Percentiles rank a stretch among this genome's conserved stretches.
Conservation (phyloP, 2,113 vertebrate genomes). For the Hylia prasina region DNA sequence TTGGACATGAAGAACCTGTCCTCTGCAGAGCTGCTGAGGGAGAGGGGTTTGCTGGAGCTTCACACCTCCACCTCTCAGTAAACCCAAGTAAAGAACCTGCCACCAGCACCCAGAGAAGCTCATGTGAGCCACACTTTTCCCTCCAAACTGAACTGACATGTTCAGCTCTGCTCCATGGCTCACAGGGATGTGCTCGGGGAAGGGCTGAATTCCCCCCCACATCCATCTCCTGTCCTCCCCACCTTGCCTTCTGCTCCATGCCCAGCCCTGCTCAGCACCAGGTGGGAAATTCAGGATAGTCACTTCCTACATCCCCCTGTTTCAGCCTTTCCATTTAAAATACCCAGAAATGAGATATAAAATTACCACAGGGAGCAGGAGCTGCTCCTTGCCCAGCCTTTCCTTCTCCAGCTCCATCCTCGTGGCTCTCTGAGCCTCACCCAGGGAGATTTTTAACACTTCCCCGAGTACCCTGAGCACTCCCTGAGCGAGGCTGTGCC, state of each 20-base stretch:
- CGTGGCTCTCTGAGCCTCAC: neutral
- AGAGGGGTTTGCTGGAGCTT: neutral
- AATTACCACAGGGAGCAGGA: rapidly evolving
- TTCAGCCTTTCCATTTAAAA: rapidly evolving
- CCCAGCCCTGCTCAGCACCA: neutral
- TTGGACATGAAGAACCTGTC: no score
- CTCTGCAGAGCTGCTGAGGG: neutral
- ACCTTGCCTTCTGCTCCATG: neutral
- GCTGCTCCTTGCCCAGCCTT: neutral
- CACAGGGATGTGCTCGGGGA: rapidly evolving
- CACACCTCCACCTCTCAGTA: neutral
- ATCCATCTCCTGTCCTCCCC: neutral
- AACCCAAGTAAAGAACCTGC: neutral
- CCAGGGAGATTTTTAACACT: neutral
- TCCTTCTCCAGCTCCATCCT: rapidly evolving
- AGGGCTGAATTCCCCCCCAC: neutral
- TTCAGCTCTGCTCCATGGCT: neutral
- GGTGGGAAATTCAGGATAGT: neutral
- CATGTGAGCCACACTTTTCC: neutral
- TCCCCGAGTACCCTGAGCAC: neutral
- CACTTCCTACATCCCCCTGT: no score
- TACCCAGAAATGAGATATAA: rapidly evolving
- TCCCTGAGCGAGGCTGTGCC: rapidly evolving
- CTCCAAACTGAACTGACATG: neutral
- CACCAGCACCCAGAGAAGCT: neutral